These are phyloP conservation scores for Onychomys arenicola DNA, from an alignment of 2,797 vertebrate species.

Conservation along the genomic window DNA sequence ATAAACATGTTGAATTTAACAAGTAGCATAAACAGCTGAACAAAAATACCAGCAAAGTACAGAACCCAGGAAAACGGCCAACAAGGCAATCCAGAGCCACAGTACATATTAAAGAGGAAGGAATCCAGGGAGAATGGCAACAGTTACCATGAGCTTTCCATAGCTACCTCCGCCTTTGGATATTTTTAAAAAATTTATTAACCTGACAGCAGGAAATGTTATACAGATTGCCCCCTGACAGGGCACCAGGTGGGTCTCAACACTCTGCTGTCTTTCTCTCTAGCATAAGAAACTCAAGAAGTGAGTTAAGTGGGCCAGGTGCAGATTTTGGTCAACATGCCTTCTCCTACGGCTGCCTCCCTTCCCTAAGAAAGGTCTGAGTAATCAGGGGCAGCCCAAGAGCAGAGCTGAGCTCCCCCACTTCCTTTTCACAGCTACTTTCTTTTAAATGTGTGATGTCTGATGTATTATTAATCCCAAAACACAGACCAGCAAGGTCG, in stretches of 20 bases:
- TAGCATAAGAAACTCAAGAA: constrained; percentile 85
- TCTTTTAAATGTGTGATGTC: constrained; percentile 87
- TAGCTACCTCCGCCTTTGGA: constrained; percentile 90
- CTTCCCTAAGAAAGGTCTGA: constrained; percentile 69
- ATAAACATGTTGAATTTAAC: constrained; percentile 47
- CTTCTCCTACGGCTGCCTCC: constrained; percentile 37
- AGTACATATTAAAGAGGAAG: constrained; percentile 91
- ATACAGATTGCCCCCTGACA: constrained; percentile 89
- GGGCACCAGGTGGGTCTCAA: constrained; percentile 84
- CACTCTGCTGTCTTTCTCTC: constrained; percentile 82
- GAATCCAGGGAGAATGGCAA: constrained; percentile 89
- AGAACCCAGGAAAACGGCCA: constrained; percentile 81
- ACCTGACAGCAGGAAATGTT: constrained; percentile 91
- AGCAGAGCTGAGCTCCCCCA: constrained; percentile 70
- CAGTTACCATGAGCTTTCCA: constrained; percentile 89
- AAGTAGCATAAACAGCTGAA: constrained; percentile 73
- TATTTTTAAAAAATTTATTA: constrained; percentile 93
- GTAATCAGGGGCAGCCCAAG: constrained; percentile 70
- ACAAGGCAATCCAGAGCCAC: constrained; percentile 84
- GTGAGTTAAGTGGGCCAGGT: constrained; percentile 81
- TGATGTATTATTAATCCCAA: constrained; percentile 94
- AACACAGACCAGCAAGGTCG: constrained; percentile 88
- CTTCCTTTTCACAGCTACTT: constrained; percentile 77
- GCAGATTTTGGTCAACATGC: constrained; percentile 72
- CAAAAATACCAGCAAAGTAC: constrained; percentile 64